Conservation (phyloP, 2,797 vertebrate species). For the Potorous gilbertii region DNA sequence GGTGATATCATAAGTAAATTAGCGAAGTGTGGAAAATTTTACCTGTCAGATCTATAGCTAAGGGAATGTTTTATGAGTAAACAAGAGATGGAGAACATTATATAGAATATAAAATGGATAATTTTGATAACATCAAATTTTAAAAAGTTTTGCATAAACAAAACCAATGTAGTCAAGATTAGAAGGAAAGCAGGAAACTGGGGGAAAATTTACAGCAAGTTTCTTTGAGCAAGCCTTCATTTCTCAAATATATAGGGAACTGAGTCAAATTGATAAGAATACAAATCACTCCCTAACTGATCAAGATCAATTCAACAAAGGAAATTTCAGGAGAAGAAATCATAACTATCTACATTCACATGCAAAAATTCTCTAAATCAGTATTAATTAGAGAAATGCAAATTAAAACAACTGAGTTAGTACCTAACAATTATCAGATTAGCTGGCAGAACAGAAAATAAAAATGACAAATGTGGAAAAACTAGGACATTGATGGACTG, state of each 20-base stretch:
- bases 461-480: background rate
- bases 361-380: too few relatives aligned
- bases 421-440: background rate
- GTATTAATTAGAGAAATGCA: background rate
- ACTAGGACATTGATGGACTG: background rate
- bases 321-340: background rate
- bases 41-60: too few relatives aligned
- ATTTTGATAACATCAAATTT: too few relatives aligned
- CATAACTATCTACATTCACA: background rate
- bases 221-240: background rate
- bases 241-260: background rate
- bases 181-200: background rate
- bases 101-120: too few relatives aligned
- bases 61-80: too few relatives aligned
- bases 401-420: background rate
- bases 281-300: background rate
- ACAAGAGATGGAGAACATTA: too few relatives aligned
- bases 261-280: background rate
- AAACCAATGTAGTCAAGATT: too few relatives aligned
- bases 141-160: too few relatives aligned
- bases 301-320: too few relatives aligned
- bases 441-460: background rate
- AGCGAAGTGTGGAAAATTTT: too few relatives aligned
- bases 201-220: background rate
- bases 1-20: too few relatives aligned